Evolutionary conservation across 2,113 vertebrate genomes (phyloP), one percentile per base, ranked within the genome.

Genomic region (Marcusenius ussheri): DNA sequence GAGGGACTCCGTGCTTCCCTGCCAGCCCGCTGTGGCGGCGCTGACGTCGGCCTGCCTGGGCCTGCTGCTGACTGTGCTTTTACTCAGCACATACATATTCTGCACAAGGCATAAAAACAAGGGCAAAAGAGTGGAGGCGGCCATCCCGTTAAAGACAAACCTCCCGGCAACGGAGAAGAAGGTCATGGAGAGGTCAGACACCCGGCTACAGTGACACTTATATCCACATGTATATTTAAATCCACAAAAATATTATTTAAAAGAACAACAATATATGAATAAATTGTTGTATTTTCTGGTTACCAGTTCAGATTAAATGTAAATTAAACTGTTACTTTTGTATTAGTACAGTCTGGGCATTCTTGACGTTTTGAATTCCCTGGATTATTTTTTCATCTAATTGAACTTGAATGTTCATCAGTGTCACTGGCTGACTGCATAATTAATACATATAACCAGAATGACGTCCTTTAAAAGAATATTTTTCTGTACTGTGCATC

Each of bases 141-240:
- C 98, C 93, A 97, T 98, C 89, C 98, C 98, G 62, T 95, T 99
- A 91, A 99, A 98, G 95, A 96, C 96, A 92, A 97, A 96, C 90
- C 95, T 96, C 86, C 96, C 96, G 89, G 93, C 95, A 92, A 93
- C 96, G 92, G 97, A 98, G 92, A 97, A 96, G 90, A 99, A 98
- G 92, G 95, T 97, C 19, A 87, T 97, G 95, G 97, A 97, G 91
- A 97, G 98, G 95, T 98, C 97, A 83, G 98, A 98, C 87, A 98
- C 98, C 91, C 31, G 83, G 27, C 27, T 83, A 51, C 56, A 88
- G 45, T 74, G 84, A 90, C 58, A 50, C 49, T 74, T 15, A 27
- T 51, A 10, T 90, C 83, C 51, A 88, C 93, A 94, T 96, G 95
- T 95, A 31, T 62, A 86, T 86, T 90, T 86, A 86, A 42, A 88